These are phyloP conservation scores for Leptogaster cylindrica DNA, from an alignment of 2,888 invertebrate species.

Conservation along the genomic window DNA sequence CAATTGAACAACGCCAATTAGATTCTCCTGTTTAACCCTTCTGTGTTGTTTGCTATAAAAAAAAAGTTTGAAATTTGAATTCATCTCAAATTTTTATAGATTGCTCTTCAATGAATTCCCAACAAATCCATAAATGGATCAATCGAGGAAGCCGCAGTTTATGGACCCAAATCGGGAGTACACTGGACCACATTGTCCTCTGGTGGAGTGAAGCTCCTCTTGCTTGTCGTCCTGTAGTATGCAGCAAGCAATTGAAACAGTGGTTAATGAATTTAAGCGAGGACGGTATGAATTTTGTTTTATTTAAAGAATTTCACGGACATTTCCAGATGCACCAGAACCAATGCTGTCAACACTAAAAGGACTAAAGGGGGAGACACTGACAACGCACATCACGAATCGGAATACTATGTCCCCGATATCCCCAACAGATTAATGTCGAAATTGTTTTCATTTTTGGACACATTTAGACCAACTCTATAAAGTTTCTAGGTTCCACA, in stretches of 20 bases:
- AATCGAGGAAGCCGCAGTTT: conserved; percentile 61
- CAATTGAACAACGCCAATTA: no score
- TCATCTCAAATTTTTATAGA: conserved; percentile 34
- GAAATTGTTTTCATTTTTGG: conserved; percentile 31
- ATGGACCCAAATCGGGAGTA: conserved; percentile 83
- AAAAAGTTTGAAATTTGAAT: no score
- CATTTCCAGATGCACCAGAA: conserved; percentile 68
- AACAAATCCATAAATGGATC: conserved; percentile 54
- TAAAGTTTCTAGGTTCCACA: no score
- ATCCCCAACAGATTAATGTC: no score
- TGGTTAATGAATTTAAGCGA: conserved; percentile 58
- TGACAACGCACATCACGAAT: conserved; percentile 80
- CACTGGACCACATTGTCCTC: conserved; percentile 79
- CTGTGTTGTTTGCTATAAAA: no score
- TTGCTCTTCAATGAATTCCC: conserved; percentile 42
- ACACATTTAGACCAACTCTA: conserved; percentile 59
- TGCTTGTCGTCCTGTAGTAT: conserved; percentile 69
- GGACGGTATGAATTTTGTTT: conserved; percentile 17
- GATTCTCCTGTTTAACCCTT: no score
- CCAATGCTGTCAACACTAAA: conserved; percentile 74
- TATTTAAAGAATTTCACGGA: no score
- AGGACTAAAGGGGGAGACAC: conserved; percentile 76
- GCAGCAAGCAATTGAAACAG: conserved; percentile 70
- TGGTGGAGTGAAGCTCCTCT: conserved; percentile 84
- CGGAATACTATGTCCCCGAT: no score